phyloP scores from a whole-genome alignment of 2,797 vertebrate genomes.

The Melanotaenia boesemani region DNA sequence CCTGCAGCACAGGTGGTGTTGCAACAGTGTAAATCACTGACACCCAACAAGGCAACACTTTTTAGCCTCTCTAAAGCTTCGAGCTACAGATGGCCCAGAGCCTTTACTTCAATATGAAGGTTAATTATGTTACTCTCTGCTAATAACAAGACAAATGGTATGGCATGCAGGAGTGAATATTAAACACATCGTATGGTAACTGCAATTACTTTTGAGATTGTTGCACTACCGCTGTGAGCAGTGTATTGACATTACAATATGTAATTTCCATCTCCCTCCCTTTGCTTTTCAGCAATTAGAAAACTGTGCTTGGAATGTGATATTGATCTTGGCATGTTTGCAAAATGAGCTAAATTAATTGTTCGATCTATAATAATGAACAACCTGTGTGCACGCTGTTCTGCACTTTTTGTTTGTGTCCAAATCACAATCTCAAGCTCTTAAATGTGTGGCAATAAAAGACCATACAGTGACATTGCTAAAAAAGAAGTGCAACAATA shows the following conservation, averaged over 20 bases:
- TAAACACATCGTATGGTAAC: conserved; percentile 31
- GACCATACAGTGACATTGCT: not conserved
- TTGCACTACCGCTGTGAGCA: too few relatives aligned
- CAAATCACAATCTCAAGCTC: not conserved
- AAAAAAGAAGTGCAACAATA: not conserved
- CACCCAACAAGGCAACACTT: conserved; percentile 25
- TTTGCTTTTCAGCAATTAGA: too few relatives aligned
- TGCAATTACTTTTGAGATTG: not conserved
- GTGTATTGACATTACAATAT: too few relatives aligned
- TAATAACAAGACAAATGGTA: conserved; percentile 48
- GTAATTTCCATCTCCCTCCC: too few relatives aligned
- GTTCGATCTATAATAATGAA: too few relatives aligned
- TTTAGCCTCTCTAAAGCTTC: conserved; percentile 24
- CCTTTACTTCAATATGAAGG: conserved; percentile 44
- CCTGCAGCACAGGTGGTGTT: conserved; percentile 43
- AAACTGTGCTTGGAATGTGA: too few relatives aligned
- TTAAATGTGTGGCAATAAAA: not conserved
- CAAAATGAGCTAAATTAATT: too few relatives aligned
- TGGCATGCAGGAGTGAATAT: conserved; percentile 32
- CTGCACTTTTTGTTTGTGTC: not conserved
- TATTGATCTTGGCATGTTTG: too few relatives aligned
- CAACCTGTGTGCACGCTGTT: too few relatives aligned
- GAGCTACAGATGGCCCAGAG: conserved; percentile 31
- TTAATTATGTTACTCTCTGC: conserved; percentile 46
- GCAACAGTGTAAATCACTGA: conserved; percentile 17